Evolutionary conservation across 2,888 invertebrate genomes (phyloP), one percentile per base, ranked within the genome.

Genomic region (Bugula neritina): DNA sequence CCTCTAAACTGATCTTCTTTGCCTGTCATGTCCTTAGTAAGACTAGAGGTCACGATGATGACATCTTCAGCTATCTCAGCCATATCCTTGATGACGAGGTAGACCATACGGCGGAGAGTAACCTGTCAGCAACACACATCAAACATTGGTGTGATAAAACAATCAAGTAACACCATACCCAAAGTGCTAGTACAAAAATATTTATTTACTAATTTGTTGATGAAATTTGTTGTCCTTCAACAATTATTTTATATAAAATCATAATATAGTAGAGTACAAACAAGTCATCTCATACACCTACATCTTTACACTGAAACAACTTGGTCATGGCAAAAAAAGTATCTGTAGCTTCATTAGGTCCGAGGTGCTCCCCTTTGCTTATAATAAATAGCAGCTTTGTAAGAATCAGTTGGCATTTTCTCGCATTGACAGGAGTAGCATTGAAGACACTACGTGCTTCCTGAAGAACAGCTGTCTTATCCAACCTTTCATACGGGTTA

Each of bases 281-380:
- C n/a, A n/a, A n/a, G n/a, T n/a, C n/a, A n/a, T n/a, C n/a, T n/a
- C n/a, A n/a, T 25, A 52, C 34, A 77, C 82, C 77, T 77, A 87
- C 92, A 88, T 99, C 99, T 79, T 93, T 92, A 0, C 94, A 95
- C 85, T 99, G 99, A 84, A 99, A 99, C 69, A 99, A 87, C 85
- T 99, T 99, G 0, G 99, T 99, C 89, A 98, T 97, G 0, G 99
- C 98, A 86, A 99, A 99, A 85, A 99, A 99, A 5, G 93, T 92
- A 80, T 98, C 98, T 0, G 99, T 99, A 0, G 99, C 99, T 85
- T 99, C 99, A 69, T 92, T 92, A 0, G 92, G 90, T 13, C 92
- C 93, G 74, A 99, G 87, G 78, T 90, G 89, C 83, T 98, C 97
- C 0, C 96, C 96, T 88, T 90, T 98, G 82, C 96, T 96, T 75